Evolutionary conservation across 2,113 vertebrate species (phyloP), one percentile per base, ranked within the genome.

Genomic region (Tenebrosternarchus preto): DNA sequence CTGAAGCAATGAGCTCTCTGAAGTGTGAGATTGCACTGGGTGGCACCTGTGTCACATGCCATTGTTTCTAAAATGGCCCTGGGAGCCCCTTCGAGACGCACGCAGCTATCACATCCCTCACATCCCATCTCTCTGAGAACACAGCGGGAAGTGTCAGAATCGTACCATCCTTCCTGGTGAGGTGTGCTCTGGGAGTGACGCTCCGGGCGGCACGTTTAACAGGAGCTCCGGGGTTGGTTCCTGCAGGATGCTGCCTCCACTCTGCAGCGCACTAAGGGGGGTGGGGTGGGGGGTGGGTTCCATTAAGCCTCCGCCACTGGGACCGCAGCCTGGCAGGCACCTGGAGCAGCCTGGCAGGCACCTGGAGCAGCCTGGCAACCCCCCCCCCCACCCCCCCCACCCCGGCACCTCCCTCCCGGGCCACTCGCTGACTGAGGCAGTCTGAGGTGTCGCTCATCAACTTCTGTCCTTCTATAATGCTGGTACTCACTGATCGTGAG

Each of bases 221-320:
- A 50, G 70, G 59, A 73, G 70, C 61, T 78, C 73, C 72, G 77
- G 31, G 67, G 24, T 59, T 73, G 78, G 31, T 71, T 79, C 72
- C 73, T 53, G 43, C 61, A 76, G 75, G 68, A 82, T 59, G 15
- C 69, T 64, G 56, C 50, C 68, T 79, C 53, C 27, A 29, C 53
- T 83, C 64, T 29, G 19, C 61, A 59, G 79, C 36, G 22, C 69
- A 39, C 33, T 57, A 72, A 84, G 71, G 73, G 66, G 78, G 66
- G 75, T 81, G 64, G 59, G 75, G 22, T 53, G 82, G 59, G 76
- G 73, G 59, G 71, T n/a, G 61, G 82, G 59, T 85, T 76, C 74
- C 82, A 73, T 85, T 80, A 82, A 67, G 53, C 68, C 27, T 61
- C 33, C 8, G 22, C 61, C 73, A 24, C 22, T 12, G 43, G 15